phyloP scores from a whole-genome alignment of 1,140 invertebrate species.

The Tetramorium parvispinum region DNA sequence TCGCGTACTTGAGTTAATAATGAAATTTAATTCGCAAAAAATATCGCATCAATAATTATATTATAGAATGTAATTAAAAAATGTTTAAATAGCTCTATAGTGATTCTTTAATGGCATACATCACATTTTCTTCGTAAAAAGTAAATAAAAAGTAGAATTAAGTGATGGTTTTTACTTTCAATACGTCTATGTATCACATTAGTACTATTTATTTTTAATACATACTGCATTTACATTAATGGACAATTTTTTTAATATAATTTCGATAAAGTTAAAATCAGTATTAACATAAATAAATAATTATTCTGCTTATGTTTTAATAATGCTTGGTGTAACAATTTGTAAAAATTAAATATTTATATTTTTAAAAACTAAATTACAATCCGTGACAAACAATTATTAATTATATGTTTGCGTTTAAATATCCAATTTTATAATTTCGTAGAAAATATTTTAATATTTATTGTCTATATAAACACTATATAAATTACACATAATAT shows the following conservation, averaged over 20 bases:
- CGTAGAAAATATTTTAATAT: neutral
- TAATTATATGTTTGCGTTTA: neutral
- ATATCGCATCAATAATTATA: neutral
- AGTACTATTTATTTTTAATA: neutral
- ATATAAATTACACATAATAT: too few species aligned
- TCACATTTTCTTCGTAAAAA: neutral
- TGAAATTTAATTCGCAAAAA: neutral
- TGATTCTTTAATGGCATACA: neutral
- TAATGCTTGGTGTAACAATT: neutral
- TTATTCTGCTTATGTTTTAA: neutral
- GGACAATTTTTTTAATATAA: neutral
- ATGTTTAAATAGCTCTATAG: neutral
- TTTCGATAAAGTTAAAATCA: neutral
- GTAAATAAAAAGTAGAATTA: neutral
- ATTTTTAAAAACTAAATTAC: neutral
- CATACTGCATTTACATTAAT: neutral
- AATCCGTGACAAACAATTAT: neutral
- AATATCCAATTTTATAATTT: neutral
- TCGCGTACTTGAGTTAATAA: neutral
- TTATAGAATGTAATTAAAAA: neutral
- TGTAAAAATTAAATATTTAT: neutral
- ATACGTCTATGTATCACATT: neutral
- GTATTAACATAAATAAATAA: neutral
- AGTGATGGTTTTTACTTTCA: neutral
- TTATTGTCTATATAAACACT: constrained; percentile 12